Percentiles rank a stretch among this genome's conserved stretches.
Evolutionary conservation across 1,140 invertebrate genomes (phyloP).

Genomic region (Leptopilina boulardi): DNA sequence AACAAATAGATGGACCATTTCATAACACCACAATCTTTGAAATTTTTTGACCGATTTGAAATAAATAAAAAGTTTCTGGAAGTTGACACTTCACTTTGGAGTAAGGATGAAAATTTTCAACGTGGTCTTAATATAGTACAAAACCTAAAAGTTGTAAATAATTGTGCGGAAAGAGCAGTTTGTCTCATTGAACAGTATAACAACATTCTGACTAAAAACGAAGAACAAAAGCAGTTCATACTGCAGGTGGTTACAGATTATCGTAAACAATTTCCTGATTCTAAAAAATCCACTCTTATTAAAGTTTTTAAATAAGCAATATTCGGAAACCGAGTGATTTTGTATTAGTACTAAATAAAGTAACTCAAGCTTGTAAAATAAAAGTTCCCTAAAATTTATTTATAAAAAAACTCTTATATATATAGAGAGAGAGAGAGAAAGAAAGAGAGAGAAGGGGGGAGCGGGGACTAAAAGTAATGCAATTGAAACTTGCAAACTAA

Average conservation of each 20-base stretch:
- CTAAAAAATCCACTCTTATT: slow-evolving; percentile 15
- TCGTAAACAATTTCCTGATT: slow-evolving; percentile 36
- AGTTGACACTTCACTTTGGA: slow-evolving; percentile 37
- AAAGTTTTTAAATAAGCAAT: slow-evolving; percentile 1
- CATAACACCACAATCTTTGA: slow-evolving; percentile 38
- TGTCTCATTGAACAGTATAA: slow-evolving; percentile 39
- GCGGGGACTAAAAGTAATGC: too few species aligned
- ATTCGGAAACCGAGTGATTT: too few species aligned
- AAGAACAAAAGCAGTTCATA: slow-evolving; percentile 38
- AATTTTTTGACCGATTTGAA: slow-evolving; percentile 43
- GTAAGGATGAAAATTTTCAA: slow-evolving; percentile 34
- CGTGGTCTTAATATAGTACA: slow-evolving; percentile 24
- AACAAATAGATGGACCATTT: slow-evolving; percentile 39
- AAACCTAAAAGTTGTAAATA: slow-evolving; percentile 45
- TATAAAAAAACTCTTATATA: too few species aligned
- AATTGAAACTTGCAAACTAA: too few species aligned
- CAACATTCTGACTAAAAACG: slow-evolving; percentile 44
- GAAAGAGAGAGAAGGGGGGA: too few species aligned
- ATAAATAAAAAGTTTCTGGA: slow-evolving; percentile 41
- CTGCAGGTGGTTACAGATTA: slow-evolving; percentile 38
- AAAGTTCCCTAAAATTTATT: too few species aligned
- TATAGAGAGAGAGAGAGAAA: too few species aligned
- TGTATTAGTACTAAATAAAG: too few species aligned
- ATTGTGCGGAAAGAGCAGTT: slow-evolving; percentile 45
- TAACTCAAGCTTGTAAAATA: too few species aligned